Base-by-base conservation (phyloP, 2,888 invertebrate species). In the Sarcophaga caerulescens region DNA sequence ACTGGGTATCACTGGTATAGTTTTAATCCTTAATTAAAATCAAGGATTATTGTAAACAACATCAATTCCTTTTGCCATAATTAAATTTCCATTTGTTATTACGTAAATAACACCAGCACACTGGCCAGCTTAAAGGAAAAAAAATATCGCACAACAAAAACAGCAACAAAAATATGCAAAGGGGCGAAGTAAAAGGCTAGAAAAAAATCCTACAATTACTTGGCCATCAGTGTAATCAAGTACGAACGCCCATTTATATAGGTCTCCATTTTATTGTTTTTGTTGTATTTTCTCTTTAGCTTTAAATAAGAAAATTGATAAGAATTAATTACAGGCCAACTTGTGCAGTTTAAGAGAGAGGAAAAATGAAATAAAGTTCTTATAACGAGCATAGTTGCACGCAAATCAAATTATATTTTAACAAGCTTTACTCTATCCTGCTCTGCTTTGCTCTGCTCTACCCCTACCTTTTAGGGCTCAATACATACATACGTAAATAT, bases 31-130 rank as follows among this genome's bases (percentile, higher is more conserved):
- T 86, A 86, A 86, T 86, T 86, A 86, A 86, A 86, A 86, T 86
- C 86, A 84, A 86, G 84, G 86, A 81, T 86, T 86, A 86, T 81
- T 76, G 83, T 78, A 35, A 78, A 78, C 59, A 77, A 74, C 69
- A 81, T 23, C 68, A 57, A 80, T 69, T 59, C 84, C 74, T 65
- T 75, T 91, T 89, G 88, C 88, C 89, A 89, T 91, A 91, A 91
- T 91, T 90, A 91, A 90, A 91, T 91, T 91, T 90, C 89, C 92
- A 90, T 90, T 91, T 89, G 89, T 88, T 79, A 78, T 80, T 79
- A 84, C 75, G 62, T 70, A 77, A 81, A 85, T 52, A 78, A 71
- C 63, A 74, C 44, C 44, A 77, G 21, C 74, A 70, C 14, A 65
- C 19, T 81, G 74, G 74, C 63, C 86, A 81, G 74, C 69, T 73